A percentile compares a stretch with the other conserved stretches of the same genome.
phyloP scores from a whole-genome alignment of 2,888 invertebrate species.

The Lacanobia oleracea region DNA sequence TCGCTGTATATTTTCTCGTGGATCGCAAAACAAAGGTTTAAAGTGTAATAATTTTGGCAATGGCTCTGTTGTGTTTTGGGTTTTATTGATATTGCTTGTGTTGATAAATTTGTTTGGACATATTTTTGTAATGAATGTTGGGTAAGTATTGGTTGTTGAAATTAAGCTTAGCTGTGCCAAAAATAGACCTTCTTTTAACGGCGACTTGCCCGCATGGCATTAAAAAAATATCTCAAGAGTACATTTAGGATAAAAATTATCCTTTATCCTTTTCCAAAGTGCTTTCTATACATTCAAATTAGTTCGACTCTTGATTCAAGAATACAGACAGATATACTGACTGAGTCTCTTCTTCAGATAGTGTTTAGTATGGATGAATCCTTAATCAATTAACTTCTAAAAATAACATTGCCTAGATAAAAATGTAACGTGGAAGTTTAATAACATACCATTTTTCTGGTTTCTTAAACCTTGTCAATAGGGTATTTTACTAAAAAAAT shows the following conservation, averaged over 20 bases:
- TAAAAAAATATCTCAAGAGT: no score
- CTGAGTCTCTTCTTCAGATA: no score
- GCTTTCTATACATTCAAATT: no score
- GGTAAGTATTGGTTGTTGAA: not conserved
- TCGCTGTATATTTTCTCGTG: constrained; percentile 62
- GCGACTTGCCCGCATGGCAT: no score
- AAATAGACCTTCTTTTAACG: not conserved
- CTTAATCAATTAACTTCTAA: not conserved
- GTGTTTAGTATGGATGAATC: not conserved
- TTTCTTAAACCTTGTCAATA: not conserved
- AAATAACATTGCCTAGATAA: not conserved
- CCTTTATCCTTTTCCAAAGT: no score
- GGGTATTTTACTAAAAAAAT: no score
- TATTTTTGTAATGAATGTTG: constrained; percentile 5
- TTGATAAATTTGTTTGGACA: constrained; percentile 15
- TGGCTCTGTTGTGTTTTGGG: constrained; percentile 28
- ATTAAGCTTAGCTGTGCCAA: not conserved
- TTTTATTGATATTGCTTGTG: constrained; percentile 39
- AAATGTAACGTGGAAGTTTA: no score
- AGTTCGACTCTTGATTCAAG: no score
- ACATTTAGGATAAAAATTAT: no score
- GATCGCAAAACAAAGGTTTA: constrained; percentile 63
- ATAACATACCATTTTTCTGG: no score
- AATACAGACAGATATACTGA: no score
- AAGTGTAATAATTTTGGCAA: constrained; percentile 52